phyloP scores from a whole-genome alignment of 2,888 invertebrate species.

The Sepiola atlantica region DNA sequence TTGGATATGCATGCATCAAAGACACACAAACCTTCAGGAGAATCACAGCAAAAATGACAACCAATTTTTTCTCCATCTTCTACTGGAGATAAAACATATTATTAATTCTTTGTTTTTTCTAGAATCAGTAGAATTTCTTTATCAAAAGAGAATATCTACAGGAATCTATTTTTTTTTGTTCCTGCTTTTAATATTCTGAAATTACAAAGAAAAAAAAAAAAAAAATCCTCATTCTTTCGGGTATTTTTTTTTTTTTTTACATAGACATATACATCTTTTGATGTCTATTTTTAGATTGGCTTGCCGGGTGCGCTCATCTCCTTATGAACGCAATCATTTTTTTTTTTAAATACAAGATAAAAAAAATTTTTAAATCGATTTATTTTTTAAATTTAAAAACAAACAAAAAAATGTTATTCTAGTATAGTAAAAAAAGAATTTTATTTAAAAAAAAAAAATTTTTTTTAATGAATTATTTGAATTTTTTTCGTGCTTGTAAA shows the following conservation, averaged over 20 bases:
- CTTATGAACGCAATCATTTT: neutral
- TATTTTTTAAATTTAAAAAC: neutral
- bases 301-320: neutral
- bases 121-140: neutral
- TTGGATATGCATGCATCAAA: neutral
- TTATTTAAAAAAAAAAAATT: neutral
- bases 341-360: neutral
- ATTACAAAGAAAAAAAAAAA: no score
- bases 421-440: neutral
- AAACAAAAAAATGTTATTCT: neutral
- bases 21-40: neutral
- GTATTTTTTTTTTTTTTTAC: no score
- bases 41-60: neutral
- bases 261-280: neutral
- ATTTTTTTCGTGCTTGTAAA: neutral
- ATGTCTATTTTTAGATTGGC: neutral
- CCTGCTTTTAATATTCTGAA: neutral
- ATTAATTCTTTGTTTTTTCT: neutral
- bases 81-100: neutral
- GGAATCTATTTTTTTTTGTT: neutral
- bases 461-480: no score
- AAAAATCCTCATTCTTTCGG: neutral
- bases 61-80: neutral
- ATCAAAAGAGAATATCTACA: neutral
- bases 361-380: neutral